These are phyloP conservation scores for Hylaeus volcanicus DNA, from an alignment of 1,140 invertebrate genomes.

Conservation along the genomic window DNA sequence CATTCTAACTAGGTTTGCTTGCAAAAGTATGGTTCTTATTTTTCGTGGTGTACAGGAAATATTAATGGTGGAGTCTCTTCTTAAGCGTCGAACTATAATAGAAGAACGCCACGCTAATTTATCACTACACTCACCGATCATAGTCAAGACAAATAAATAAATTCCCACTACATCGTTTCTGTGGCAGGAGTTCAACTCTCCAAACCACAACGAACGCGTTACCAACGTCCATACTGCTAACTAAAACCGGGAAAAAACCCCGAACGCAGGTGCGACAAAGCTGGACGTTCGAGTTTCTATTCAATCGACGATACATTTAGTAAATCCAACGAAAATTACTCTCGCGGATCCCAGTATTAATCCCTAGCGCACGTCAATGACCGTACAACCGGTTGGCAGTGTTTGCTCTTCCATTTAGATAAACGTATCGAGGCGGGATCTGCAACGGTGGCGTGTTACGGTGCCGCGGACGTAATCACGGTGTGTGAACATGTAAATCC, in stretches of 20 bases:
- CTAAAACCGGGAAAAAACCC: not conserved
- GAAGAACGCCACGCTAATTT: no score
- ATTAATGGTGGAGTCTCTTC: no score
- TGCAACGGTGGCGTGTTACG: slow-evolving; percentile 27
- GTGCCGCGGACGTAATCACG: slow-evolving; percentile 43
- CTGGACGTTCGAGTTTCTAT: not conserved
- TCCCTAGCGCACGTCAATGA: slow-evolving; percentile 21
- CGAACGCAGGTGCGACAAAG: not conserved
- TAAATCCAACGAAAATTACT: slow-evolving; percentile 52
- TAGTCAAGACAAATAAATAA: no score
- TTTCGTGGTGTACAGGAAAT: no score
- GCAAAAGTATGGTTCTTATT: no score
- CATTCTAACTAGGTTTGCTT: no score
- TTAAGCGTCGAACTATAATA: no score
- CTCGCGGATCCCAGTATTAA: slow-evolving; percentile 45
- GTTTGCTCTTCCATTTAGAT: slow-evolving; percentile 58
- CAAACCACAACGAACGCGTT: no score
- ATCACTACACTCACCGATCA: no score
- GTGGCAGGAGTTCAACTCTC: no score
- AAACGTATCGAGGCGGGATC: slow-evolving; percentile 49
- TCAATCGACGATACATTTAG: slow-evolving; percentile 26
- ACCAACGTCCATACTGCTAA: no score
- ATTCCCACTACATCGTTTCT: no score
- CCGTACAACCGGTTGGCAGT: slow-evolving; percentile 15
- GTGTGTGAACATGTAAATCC: slow-evolving; percentile 51